Percentiles rank a stretch among this genome's conserved stretches.
phyloP scores from a whole-genome alignment of 2,113 vertebrate genomes.

The Rhodinocichla rosea region DNA sequence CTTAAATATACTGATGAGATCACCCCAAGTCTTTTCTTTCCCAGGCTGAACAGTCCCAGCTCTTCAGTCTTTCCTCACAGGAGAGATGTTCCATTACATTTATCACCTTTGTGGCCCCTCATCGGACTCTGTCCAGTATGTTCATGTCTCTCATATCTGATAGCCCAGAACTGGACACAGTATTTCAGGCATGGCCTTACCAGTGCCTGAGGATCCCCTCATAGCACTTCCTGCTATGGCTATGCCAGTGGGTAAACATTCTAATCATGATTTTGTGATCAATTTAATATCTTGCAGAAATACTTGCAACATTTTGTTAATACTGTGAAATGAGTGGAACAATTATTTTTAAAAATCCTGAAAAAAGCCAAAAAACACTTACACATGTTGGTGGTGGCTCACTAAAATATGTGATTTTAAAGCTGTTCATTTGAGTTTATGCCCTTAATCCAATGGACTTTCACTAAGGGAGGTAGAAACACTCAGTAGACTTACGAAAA shows the following conservation, averaged over 20 bases:
- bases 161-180: not conserved
- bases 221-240: not conserved
- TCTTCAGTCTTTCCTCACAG: not conserved
- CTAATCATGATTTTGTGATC: not conserved
- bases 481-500: not conserved
- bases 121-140: not conserved
- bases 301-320: not conserved
- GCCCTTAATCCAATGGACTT: not conserved
- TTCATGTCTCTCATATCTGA: not conserved
- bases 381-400: not conserved
- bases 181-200: not conserved
- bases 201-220: not conserved
- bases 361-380: not conserved
- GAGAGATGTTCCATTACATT: not conserved
- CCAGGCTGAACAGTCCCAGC: not conserved
- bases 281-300: not conserved
- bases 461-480: not conserved
- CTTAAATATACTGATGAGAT: not conserved
- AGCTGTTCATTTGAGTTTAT: not conserved
- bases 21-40: not conserved
- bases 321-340: not conserved
- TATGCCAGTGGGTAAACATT: not conserved
- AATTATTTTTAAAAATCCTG: not conserved
- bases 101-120: not conserved
- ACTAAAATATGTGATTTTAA: slow-evolving; percentile 8